Evolutionary conservation across 1,140 invertebrate genomes (phyloP).

Genomic region (Anoplophora glabripennis): DNA sequence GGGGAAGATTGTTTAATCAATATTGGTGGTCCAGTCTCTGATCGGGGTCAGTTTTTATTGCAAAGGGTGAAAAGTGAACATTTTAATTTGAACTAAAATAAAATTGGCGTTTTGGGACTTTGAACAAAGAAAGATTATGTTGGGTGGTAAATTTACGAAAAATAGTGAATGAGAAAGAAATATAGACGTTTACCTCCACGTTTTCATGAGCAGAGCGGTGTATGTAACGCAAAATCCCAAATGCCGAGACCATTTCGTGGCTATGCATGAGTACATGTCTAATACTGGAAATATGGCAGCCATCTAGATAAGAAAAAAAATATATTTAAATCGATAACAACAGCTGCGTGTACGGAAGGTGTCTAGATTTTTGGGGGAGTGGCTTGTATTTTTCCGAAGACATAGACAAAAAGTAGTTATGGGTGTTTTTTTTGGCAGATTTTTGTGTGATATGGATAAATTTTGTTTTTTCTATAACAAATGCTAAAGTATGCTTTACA

Average conservation of each 20-base stretch:
- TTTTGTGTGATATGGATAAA: no score
- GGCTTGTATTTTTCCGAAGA: no score
- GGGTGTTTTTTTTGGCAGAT: no score
- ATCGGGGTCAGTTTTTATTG: no score
- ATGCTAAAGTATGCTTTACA: no score
- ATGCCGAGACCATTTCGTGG: constrained; percentile 87
- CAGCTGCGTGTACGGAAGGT: not conserved
- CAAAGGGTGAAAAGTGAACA: not conserved
- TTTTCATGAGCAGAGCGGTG: constrained; percentile 87
- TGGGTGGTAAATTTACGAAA: not conserved
- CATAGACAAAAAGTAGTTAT: no score
- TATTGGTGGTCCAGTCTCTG: no score
- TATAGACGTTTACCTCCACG: constrained; percentile 68
- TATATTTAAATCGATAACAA: not conserved
- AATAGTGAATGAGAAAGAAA: not conserved
- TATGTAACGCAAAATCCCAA: constrained; percentile 90
- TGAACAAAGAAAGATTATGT: not conserved
- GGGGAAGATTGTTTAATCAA: constrained; percentile 19
- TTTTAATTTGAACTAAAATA: not conserved
- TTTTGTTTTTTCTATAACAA: no score
- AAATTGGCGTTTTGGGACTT: not conserved
- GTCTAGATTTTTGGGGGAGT: no score
- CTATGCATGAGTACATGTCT: constrained; percentile 76
- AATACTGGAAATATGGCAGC: constrained; percentile 84
- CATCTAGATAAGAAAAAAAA: constrained; percentile 62